Evolutionary conservation across 2,113 vertebrate species (phyloP).

Genomic region (Trematocara variabile): DNA sequence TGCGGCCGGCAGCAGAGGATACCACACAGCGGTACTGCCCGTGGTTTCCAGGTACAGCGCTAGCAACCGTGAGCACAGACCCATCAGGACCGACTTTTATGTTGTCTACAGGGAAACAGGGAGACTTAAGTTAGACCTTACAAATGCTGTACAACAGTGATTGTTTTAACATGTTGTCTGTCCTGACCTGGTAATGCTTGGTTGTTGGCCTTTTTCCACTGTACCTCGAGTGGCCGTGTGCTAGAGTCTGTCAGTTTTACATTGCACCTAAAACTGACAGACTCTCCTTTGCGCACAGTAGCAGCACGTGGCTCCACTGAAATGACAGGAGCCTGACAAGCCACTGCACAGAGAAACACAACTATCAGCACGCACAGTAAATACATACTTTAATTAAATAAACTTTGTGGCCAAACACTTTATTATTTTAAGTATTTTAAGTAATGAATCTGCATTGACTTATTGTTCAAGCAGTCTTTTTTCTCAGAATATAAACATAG

Average conservation of each 20-base stretch:
- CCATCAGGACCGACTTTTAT: slow-evolving; percentile 80
- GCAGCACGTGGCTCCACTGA: slow-evolving; percentile 79
- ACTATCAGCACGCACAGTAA: neutral
- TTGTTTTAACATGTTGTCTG: neutral
- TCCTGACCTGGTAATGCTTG: slow-evolving; percentile 40
- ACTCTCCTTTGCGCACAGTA: slow-evolving; percentile 79
- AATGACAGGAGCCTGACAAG: slow-evolving; percentile 80
- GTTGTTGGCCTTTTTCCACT: slow-evolving; percentile 80
- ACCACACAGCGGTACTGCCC: slow-evolving; percentile 88
- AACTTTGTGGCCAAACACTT: neutral
- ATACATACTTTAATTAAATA: neutral
- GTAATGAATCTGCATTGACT: neutral
- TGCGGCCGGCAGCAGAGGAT: slow-evolving; percentile 73
- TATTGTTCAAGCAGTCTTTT: neutral
- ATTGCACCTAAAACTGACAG: slow-evolving; percentile 83
- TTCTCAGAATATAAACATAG: neutral
- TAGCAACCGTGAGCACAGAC: slow-evolving; percentile 78
- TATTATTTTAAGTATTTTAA: neutral
- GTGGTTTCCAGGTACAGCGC: slow-evolving; percentile 75
- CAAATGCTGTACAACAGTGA: neutral
- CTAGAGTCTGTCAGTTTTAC: slow-evolving; percentile 49
- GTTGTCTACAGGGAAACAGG: slow-evolving; percentile 74
- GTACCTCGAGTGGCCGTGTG: slow-evolving; percentile 70
- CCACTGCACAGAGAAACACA: slow-evolving; percentile 30
- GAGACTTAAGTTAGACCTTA: neutral